Base-by-base conservation (phyloP, 1,140 invertebrate species). In the Meloidogyne floridensis region DNA sequence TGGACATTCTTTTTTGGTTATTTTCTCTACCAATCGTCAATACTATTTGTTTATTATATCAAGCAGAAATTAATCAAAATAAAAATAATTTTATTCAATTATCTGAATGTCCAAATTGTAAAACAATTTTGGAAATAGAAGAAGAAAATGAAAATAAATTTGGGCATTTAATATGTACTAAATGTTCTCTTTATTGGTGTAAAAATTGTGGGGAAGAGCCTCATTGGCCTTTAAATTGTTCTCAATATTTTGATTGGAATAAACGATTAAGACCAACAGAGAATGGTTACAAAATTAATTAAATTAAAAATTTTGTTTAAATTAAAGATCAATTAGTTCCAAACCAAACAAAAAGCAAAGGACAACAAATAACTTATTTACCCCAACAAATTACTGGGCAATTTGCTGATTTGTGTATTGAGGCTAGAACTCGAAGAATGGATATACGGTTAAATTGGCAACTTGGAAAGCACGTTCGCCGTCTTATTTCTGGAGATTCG, bases 161-260 rank as follows among this genome's bases (percentile, higher is more conserved):
- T 59, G 32, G 10, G 3, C 76, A 78, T 15, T 42, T 79, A 13
- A 20, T 65, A 0, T 79, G 77, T 72, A 11, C 10, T 43, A n/a
- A 51, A 15, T 79, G 77, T 51, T 70, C 54, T 13, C 20, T 79
- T 72, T 70, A 65, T 51, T 79, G 56, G 56, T 79, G 77, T 18
- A 53, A 18, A 51, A 20, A 79, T 69, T 79, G 77, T 72, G 18
- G 72, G 32, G 20, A 18, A 18, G 54, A 54, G 20, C 77, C 77
- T n/a, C 77, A 79, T 70, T 79, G 77, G 77, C 77, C 77, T 32
- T 47, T 79, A 72, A 79, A 70, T 70, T 79, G 77, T 32, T 69
- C 51, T 43, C 77, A 79, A 70, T 71, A 79, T 70, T 18, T 15
- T 13, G 9, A 70, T 54, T 79, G 77, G 77, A n/a, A 43, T 15